These are phyloP conservation scores for Lycophotia porphyrea DNA, from an alignment of 2,888 invertebrate species.

Conservation along the genomic window DNA sequence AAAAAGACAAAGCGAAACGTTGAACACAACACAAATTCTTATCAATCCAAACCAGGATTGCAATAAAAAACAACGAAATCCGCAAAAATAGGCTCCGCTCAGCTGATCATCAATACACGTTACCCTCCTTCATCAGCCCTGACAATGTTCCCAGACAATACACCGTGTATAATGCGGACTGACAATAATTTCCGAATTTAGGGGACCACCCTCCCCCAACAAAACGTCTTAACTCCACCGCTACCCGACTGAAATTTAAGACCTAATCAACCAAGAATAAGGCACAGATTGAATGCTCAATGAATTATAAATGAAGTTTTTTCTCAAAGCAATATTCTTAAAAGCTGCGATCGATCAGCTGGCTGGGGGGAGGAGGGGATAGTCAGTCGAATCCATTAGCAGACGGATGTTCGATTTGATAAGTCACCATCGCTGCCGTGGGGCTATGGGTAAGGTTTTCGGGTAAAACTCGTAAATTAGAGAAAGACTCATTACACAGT, in stretches of 20 bases:
- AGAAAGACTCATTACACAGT: conserved; percentile 2
- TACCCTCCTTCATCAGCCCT: conserved; percentile 52
- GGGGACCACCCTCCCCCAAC: conserved; percentile 33
- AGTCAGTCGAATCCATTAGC: conserved; percentile 63
- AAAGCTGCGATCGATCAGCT: conserved; percentile 67
- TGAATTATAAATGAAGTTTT: conserved; percentile 54
- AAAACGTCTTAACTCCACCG: conserved; percentile 32
- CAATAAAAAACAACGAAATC: conserved; percentile 34
- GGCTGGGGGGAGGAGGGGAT: conserved; percentile 19
- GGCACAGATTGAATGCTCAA: conserved; percentile 49
- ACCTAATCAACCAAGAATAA: conserved; percentile 44
- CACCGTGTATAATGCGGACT: conserved; percentile 59
- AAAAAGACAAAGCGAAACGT: background rate
- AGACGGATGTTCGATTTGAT: conserved; percentile 59
- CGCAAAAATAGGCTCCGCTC: background rate
- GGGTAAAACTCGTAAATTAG: conserved; percentile 42
- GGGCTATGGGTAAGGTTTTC: conserved; percentile 16
- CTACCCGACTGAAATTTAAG: conserved; percentile 30
- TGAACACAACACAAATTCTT: conserved; percentile 12
- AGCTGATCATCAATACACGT: conserved; percentile 51
- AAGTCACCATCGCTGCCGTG: conserved; percentile 45
- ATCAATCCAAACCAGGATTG: conserved; percentile 25
- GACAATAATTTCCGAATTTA: conserved; percentile 66
- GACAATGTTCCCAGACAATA: conserved; percentile 54
- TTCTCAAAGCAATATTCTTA: conserved; percentile 63